A percentile compares a stretch with the other conserved stretches of the same genome.
Conservation (phyloP, 2,888 invertebrate species). For the Pteria penguin region DNA sequence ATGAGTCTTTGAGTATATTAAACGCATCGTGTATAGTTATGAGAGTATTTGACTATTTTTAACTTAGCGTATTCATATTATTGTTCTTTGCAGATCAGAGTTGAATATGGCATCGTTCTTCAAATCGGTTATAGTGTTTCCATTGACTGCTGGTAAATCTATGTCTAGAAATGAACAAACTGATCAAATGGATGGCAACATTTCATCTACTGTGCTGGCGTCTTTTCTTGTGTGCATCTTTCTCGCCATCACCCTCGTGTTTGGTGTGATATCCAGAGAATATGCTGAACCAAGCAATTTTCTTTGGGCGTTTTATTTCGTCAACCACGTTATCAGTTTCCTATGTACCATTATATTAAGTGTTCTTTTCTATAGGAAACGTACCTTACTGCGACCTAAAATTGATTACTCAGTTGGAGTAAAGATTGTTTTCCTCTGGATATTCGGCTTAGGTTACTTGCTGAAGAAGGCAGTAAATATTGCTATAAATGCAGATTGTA, state of each 20-base stretch:
- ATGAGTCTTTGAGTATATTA: no score
- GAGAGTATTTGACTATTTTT: no score
- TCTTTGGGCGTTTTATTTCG: not conserved
- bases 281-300: not conserved
- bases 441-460: not conserved
- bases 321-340: not conserved
- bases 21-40: no score
- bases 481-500: not conserved
- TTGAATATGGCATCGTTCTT: not conserved
- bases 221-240: not conserved
- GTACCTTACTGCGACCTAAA: not conserved
- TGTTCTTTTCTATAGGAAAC: not conserved
- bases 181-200: not conserved
- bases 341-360: not conserved
- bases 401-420: not conserved
- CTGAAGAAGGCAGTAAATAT: not conserved
- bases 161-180: not conserved
- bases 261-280: not conserved
- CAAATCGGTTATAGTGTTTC: not conserved
- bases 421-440: not conserved
- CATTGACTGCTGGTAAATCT: not conserved
- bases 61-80: no score
- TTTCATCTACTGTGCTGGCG: not conserved
- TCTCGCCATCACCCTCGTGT: not conserved
- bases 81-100: no score